Percentiles rank a stretch among this genome's conserved stretches.
Conservation (phyloP, 2,888 invertebrate species). For the Tinea trinotella region DNA sequence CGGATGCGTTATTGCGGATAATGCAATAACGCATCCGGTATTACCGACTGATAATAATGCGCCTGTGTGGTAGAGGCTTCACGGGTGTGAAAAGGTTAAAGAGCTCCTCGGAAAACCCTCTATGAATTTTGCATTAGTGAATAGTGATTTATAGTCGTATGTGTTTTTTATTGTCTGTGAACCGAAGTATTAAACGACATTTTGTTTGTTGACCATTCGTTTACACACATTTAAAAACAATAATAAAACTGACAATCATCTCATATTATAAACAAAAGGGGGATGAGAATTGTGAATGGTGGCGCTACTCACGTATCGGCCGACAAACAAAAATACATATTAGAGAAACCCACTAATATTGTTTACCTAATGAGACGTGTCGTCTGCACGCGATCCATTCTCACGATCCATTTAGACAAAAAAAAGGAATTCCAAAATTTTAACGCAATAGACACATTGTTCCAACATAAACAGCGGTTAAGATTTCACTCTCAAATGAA, state of each 20-base stretch:
- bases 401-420: conserved; percentile 52
- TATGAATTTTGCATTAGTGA: too few species aligned
- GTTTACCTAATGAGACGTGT: conserved; percentile 60
- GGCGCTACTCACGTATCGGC: conserved; percentile 19
- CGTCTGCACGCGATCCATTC: conserved; percentile 55
- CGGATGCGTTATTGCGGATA: too few species aligned
- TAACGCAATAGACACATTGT: conserved; percentile 63
- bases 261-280: conserved; percentile 1
- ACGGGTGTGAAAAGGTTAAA: too few species aligned
- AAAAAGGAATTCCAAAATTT: conserved; percentile 53
- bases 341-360: conserved; percentile 35
- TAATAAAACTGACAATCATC: neutral
- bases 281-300: conserved; percentile 9
- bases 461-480: conserved; percentile 59
- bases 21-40: too few species aligned
- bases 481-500: conserved; percentile 31
- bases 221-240: too few species aligned
- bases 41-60: too few species aligned
- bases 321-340: conserved; percentile 37
- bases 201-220: too few species aligned
- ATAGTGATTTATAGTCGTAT: too few species aligned
- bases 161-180: too few species aligned
- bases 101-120: too few species aligned
- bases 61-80: too few species aligned
- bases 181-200: too few species aligned